phyloP scores from a whole-genome alignment of 2,113 vertebrate genomes.

The Syrrhaptes paradoxus region DNA sequence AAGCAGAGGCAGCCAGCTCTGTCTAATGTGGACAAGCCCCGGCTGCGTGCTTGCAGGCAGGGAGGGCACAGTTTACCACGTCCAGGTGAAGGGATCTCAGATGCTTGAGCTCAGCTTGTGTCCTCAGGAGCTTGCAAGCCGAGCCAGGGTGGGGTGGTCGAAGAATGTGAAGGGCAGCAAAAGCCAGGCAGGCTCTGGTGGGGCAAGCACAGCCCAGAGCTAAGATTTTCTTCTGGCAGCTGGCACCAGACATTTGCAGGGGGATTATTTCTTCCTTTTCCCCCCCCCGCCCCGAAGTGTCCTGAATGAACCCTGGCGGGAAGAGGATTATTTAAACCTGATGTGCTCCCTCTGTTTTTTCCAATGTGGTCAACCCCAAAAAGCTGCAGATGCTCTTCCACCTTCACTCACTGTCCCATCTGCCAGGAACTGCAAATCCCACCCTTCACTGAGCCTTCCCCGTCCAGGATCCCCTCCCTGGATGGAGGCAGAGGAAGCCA shows the following conservation, averaged over 20 bases:
- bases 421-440: neutral
- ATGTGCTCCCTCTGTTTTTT: neutral
- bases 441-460: neutral
- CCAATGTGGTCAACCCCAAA: rapidly evolving
- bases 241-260: neutral
- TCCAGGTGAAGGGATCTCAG: neutral
- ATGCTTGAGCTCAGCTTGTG: neutral
- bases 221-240: constrained; percentile 8
- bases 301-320: neutral
- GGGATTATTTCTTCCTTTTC: neutral
- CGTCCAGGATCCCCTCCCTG: neutral
- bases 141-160: neutral
- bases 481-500: neutral
- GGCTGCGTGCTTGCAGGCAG: neutral
- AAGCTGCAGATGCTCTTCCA: neutral
- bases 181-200: neutral
- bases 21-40: neutral
- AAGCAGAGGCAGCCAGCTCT: constrained; percentile 21
- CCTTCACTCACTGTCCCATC: neutral
- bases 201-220: neutral
- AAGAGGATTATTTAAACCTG: neutral
- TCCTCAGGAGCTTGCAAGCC: neutral
- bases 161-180: neutral
- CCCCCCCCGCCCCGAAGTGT: neutral
- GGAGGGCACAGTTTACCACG: neutral